These are phyloP conservation scores for Hyposoter dolosus DNA, from an alignment of 2,888 invertebrate species.

Conservation along the genomic window DNA sequence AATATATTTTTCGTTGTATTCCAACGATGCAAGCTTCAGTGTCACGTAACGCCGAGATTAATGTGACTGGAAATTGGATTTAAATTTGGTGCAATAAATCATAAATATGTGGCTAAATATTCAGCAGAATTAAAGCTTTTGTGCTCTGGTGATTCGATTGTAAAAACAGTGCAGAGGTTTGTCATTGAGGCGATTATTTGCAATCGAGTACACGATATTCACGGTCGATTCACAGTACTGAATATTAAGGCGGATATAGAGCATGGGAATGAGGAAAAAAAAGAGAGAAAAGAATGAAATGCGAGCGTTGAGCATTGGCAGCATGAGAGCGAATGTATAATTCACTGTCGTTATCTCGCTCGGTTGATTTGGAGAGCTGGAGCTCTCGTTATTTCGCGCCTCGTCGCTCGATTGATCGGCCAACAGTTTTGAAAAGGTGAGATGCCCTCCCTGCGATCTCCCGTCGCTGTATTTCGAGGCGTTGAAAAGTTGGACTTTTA, in stretches of 20 bases:
- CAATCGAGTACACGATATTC: not conserved
- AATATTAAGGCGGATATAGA: not conserved
- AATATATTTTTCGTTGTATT: too few species aligned
- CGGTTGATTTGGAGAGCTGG: slow-evolving; percentile 50
- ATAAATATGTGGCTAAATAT: not conserved
- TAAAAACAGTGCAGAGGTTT: not conserved
- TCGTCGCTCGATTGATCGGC: slow-evolving; percentile 66
- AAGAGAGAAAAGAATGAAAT: not conserved
- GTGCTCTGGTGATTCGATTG: not conserved
- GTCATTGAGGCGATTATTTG: not conserved
- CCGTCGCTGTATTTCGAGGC: slow-evolving; percentile 17
- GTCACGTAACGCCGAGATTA: too few species aligned
- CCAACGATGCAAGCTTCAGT: too few species aligned
- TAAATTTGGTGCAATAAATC: not conserved
- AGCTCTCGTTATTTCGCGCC: slow-evolving; percentile 42
- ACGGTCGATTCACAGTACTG: not conserved
- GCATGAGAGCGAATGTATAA: slow-evolving; percentile 47
- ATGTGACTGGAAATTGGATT: not conserved
- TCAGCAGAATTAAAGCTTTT: not conserved
- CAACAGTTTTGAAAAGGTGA: slow-evolving; percentile 35
- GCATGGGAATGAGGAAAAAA: not conserved
- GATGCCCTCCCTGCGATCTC: slow-evolving; percentile 11
- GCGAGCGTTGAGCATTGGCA: not conserved
- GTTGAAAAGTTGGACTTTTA: not conserved
- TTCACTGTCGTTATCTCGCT: slow-evolving; percentile 71